Percentiles rank a stretch among this genome's conserved stretches.
Evolutionary conservation across 2,113 vertebrate genomes (phyloP).

Genomic region (Vanacampus margaritifer): DNA sequence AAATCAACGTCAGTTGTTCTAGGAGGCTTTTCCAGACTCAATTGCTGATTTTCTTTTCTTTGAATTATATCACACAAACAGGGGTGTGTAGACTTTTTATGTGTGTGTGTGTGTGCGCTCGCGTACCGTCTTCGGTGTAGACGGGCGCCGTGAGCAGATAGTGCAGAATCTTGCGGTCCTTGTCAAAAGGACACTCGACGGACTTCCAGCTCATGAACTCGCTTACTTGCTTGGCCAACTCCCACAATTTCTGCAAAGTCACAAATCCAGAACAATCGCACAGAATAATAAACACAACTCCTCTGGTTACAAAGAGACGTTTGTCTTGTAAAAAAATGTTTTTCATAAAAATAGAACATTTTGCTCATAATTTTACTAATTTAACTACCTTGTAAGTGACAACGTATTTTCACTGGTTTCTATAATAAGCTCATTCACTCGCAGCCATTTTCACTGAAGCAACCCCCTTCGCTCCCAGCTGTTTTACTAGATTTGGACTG

Average conservation of each 20-base stretch:
- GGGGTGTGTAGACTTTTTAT: background rate
- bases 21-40: background rate
- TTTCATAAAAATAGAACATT: too few species aligned
- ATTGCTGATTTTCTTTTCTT: too few species aligned
- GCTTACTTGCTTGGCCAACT: slow-evolving; percentile 89
- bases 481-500: too few species aligned
- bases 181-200: slow-evolving; percentile 92
- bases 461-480: too few species aligned
- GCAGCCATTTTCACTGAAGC: too few species aligned
- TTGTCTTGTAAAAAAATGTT: too few species aligned
- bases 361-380: too few species aligned
- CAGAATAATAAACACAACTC: background rate
- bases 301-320: background rate
- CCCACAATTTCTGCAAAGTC: slow-evolving; percentile 90
- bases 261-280: background rate
- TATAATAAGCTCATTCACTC: too few species aligned
- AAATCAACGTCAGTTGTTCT: background rate
- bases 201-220: slow-evolving; percentile 95
- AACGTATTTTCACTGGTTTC: too few species aligned
- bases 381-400: too few species aligned
- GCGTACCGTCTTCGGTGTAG: slow-evolving; percentile 88
- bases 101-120: background rate
- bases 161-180: slow-evolving; percentile 86
- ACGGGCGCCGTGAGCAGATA: slow-evolving; percentile 86
- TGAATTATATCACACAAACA: too few species aligned